phyloP scores from a whole-genome alignment of 1,140 invertebrate genomes.

The Papilio xuthus region DNA sequence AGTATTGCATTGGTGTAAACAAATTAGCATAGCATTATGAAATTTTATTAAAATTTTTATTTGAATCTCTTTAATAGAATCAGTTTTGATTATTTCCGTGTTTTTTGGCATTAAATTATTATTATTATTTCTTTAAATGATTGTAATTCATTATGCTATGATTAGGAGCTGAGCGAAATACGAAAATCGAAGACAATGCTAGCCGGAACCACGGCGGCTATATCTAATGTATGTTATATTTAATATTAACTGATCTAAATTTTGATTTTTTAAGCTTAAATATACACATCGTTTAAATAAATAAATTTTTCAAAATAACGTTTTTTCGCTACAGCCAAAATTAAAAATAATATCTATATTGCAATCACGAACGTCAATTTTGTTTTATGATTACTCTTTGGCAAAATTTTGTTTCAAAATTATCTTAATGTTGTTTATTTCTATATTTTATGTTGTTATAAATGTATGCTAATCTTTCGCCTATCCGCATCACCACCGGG shows the following conservation, averaged over 20 bases:
- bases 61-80: conserved; percentile 8
- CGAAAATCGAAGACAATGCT: conserved; percentile 40
- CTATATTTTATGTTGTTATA: conserved; percentile 52
- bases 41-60: conserved; percentile 34
- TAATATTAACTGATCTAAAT: conserved; percentile 39
- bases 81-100: conserved; percentile 33
- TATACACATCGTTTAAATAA: conserved; percentile 31
- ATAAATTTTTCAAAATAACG: conserved; percentile 23
- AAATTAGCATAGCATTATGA: conserved; percentile 37
- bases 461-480: conserved; percentile 71
- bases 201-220: conserved; percentile 39
- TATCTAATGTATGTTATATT: conserved; percentile 39
- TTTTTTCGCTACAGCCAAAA: conserved; percentile 35
- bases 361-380: conserved; percentile 40
- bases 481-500: conserved; percentile 73
- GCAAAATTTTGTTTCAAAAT: conserved; percentile 52
- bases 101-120: conserved; percentile 17
- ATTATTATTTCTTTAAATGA: conserved; percentile 33
- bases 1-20: conserved; percentile 17
- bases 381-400: conserved; percentile 56
- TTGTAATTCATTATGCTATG: conserved; percentile 39
- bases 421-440: conserved; percentile 23
- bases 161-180: conserved; percentile 39
- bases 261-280: conserved; percentile 40
- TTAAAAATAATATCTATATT: neutral